Evolutionary conservation across 2,797 vertebrate species (phyloP), one percentile per base, ranked within the genome.

Genomic region (Anguilla anguilla): DNA sequence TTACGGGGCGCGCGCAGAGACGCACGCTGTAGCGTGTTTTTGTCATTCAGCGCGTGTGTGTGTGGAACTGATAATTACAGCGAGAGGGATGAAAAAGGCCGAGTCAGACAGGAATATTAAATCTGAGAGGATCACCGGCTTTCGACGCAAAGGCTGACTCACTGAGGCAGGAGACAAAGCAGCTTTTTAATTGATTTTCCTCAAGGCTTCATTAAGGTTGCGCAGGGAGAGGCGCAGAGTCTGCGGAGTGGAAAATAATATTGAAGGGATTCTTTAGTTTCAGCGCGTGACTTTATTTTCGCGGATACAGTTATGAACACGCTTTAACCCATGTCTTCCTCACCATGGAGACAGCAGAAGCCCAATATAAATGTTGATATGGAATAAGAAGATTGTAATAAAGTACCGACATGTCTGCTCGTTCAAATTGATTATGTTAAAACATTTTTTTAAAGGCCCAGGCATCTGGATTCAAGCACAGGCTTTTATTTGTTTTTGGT

Each of bases 31-130:
- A 17, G 28, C 51, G 64, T 59, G 57, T 83, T 83, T 57, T 84
- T 87, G 82, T 84, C 61, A 87, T 87, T 87, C 61, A 84, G 87
- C 46, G 87, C 31, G 49, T 51, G 87, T 49, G 87, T 49, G 49
- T 51, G 64, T 69, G 81, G 81, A 72, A 46, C 59, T 83, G 82
- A 59, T 85, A 87, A 84, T 87, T 84, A 59, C 81, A 87, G 64
- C 28, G 82, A 6, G 19, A 22, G 46, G 5, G 5, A 79, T 93
- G 94, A 96, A 95, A 94, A 92, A 88, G 72, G 83, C 84, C 67
- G 88, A 90, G 87, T 84, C 86, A 86, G 90, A 51, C 88, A 67
- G 89, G 82, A 87, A 87, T 87, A 87, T 87, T 84, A 87, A 87
- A 64, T 43, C 46, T 46, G 46, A 25, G 82, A 84, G 64, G 22